Evolutionary conservation across 2,113 vertebrate species (phyloP).

Genomic region (Lontra canadensis): DNA sequence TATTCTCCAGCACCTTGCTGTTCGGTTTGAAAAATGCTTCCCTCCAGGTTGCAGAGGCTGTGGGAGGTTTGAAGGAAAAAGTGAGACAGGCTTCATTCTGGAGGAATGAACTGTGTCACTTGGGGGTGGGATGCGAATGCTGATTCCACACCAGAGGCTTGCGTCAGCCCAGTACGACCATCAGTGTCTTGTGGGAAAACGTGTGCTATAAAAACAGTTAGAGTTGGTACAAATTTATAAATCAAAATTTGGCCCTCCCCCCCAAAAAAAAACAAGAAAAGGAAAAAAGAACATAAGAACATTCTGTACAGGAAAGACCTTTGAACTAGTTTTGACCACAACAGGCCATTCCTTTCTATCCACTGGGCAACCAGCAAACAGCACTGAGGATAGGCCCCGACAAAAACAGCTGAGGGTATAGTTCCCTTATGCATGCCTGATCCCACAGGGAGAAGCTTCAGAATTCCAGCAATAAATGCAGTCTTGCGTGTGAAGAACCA

Average conservation of each 20-base stretch:
- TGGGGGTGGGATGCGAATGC: background rate
- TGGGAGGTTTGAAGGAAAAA: background rate
- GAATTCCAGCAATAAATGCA: background rate
- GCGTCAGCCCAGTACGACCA: background rate
- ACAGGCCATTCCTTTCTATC: background rate
- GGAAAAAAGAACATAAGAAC: background rate
- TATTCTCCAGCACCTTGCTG: background rate
- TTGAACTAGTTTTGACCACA: background rate
- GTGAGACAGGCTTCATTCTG: background rate
- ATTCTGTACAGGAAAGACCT: background rate
- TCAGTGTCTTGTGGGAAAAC: background rate
- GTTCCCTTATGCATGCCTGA: fast-evolving
- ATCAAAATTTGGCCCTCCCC: background rate
- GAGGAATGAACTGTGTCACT: background rate
- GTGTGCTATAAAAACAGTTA: background rate
- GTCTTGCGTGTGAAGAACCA: background rate
- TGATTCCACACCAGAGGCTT: fast-evolving
- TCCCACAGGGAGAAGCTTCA: background rate
- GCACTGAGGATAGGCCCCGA: fast-evolving
- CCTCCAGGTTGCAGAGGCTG: background rate
- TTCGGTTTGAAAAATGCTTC: background rate
- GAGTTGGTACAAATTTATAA: background rate
- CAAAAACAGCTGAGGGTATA: background rate
- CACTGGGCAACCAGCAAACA: background rate
- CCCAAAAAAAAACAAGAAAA: background rate